Conservation (phyloP, 2,113 vertebrate species). For the Platichthys stellatus region DNA sequence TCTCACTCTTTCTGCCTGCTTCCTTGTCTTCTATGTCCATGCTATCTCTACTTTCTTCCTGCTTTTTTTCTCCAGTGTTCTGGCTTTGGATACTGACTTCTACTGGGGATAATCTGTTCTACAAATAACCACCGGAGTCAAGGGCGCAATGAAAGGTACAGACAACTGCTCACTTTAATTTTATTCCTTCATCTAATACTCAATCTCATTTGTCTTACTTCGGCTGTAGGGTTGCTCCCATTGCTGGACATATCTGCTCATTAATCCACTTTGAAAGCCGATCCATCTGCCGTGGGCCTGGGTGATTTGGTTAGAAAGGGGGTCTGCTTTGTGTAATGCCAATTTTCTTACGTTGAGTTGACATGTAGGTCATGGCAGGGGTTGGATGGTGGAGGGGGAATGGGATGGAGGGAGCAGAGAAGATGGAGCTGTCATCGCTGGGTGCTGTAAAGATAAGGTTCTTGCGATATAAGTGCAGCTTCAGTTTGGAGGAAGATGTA, state of each 20-base stretch:
- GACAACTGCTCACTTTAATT: not conserved
- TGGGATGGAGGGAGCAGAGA: not conserved
- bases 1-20: constrained; percentile 6
- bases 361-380: constrained; percentile 30
- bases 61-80: not conserved
- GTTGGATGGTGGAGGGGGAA: constrained; percentile 6
- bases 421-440: constrained; percentile 9
- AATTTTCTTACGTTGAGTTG: constrained; percentile 3
- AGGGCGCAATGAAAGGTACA: constrained; percentile 59
- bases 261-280: constrained; percentile 46
- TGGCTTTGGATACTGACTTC: constrained; percentile 8
- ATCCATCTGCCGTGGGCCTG: constrained; percentile 13
- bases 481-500: rapidly evolving
- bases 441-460: constrained; percentile 37
- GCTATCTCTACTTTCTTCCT: not conserved
- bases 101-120: not conserved
- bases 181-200: constrained; percentile 12
- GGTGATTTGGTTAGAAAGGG: not conserved
- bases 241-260: constrained; percentile 19
- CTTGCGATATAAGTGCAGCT: not conserved
- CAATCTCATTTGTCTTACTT: not conserved
- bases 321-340: constrained; percentile 43
- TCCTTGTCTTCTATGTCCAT: not conserved
- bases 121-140: not conserved
- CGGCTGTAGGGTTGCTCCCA: not conserved